A percentile compares a stretch with the other conserved stretches of the same genome.
phyloP scores from a whole-genome alignment of 2,888 invertebrate genomes.

The Drosophila flavopinicola region DNA sequence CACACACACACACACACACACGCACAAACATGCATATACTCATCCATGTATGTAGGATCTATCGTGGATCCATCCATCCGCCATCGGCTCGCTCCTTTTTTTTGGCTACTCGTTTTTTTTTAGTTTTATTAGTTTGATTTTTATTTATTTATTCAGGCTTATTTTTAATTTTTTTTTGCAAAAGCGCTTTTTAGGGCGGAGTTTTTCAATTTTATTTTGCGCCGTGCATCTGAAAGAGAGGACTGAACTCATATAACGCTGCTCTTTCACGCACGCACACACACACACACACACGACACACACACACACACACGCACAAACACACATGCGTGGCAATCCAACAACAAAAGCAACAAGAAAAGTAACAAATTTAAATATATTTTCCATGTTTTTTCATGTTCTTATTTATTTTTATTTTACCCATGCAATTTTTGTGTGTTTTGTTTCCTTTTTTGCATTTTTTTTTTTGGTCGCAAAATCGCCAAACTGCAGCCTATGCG shows the following conservation, averaged over 20 bases:
- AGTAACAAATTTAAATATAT: constrained; percentile 74
- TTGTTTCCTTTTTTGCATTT: constrained; percentile 43
- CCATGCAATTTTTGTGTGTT: constrained; percentile 56
- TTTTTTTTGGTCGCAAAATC: constrained; percentile 56
- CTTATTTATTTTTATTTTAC: constrained; percentile 32
- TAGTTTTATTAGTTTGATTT: constrained; percentile 76
- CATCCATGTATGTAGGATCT: constrained; percentile 27
- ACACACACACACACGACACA: constrained; percentile 26
- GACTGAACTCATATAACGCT: constrained; percentile 42
- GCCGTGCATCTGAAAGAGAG: constrained; percentile 60
- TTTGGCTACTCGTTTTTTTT: constrained; percentile 51
- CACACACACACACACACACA: constrained; percentile 7
- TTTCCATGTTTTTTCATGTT: constrained; percentile 34
- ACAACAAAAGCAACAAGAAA: constrained; percentile 49
- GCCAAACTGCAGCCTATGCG: constrained; percentile 69
- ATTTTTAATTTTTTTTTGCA: constrained; percentile 51
- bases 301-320: constrained; percentile 2
- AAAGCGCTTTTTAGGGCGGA: constrained; percentile 83
- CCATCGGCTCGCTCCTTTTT: constrained; percentile 35
- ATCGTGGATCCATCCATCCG: constrained; percentile 41
- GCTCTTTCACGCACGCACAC: constrained; percentile 50
- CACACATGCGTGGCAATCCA: constrained; percentile 19
- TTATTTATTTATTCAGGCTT: constrained; percentile 64
- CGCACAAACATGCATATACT: constrained; percentile 5
- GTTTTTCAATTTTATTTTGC: constrained; percentile 84